Base-by-base conservation (phyloP, 2,797 vertebrate genomes). In the Melanotaenia trifasciata region DNA sequence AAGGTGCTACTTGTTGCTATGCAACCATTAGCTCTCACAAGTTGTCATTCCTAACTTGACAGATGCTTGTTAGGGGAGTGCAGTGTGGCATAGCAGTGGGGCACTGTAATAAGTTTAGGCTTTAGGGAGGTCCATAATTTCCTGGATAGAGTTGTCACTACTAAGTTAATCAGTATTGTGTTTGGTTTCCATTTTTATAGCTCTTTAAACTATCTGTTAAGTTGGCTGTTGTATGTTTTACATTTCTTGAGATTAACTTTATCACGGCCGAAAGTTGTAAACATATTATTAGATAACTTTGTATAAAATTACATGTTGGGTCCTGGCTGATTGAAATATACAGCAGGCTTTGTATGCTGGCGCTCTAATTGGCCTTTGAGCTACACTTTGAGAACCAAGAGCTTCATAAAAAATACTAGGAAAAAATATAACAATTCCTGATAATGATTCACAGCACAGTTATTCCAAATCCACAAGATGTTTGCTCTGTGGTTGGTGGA, bases 391-490 rank as follows among this genome's bases (percentile, higher is more conserved):
- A 20, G 18, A 47, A 47, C 20, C 20, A n/a, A n/a, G 6, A 47
- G 4, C 14, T 45, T n/a, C 18, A 47, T 47, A 6, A 30, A 20
- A 14, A 47, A 47, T n/a, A 47, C 18, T n/a, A 8, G 4, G 35
- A 9, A 61, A 26, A 26, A 3, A 3, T 59, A 43, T 18, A 16
- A 18, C 40, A 8, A 43, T 16, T 36, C 12, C 22, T 14, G 5
- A 59, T 8, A 26, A 76, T 64, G 86, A 74, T 83, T 81, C 12
- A 50, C 24, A 38, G 30, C 14, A 20, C 24, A 3, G 36, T 51
- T 47, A n/a, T 51, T 47, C 53, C 61, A 16, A 43, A 79, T 56
- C 28, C 28, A 12, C 32, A 76, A 76, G 35, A 66, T 70, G 62
- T 57, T 32, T 38, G 72, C 33, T 7, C 64, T 61, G 45, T 2